A percentile compares a stretch with the other conserved stretches of the same genome.
These are phyloP conservation scores for Lepidurus apus DNA, from an alignment of 1,140 invertebrate genomes.

Conservation along the genomic window DNA sequence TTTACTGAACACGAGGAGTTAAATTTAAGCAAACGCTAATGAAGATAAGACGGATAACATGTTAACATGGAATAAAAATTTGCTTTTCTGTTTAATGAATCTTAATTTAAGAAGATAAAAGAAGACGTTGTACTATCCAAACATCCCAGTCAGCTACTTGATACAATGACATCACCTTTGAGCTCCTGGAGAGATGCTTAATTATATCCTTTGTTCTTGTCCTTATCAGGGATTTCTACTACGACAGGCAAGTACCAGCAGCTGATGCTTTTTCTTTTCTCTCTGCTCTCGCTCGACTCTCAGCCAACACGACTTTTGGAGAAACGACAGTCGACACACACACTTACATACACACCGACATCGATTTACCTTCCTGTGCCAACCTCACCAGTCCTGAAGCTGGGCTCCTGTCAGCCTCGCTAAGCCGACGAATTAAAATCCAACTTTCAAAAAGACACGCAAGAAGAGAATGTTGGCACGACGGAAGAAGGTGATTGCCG, in stretches of 20 bases:
- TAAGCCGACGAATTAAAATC: not conserved
- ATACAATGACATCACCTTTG: conserved; percentile 29
- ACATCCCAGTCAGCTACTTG: not conserved
- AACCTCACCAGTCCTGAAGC: not conserved
- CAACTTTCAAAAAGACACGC: not conserved
- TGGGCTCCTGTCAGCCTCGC: not conserved
- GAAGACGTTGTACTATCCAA: no score
- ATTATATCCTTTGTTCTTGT: conserved; percentile 39
- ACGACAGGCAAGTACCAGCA: conserved; percentile 50
- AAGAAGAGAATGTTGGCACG: not conserved
- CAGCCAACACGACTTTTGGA: not conserved
- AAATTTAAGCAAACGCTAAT: no score
- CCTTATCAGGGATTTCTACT: conserved; percentile 56
- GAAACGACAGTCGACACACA: not conserved
- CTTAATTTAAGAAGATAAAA: no score
- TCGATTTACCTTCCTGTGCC: not conserved
- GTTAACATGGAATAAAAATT: no score
- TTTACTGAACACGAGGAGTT: no score
- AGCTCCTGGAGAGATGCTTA: conserved; percentile 2
- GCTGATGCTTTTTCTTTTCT: conserved; percentile 24
- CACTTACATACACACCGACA: not conserved
- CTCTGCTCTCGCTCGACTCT: not conserved
- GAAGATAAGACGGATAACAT: no score
- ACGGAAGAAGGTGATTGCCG: not conserved
- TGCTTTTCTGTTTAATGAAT: no score